These are phyloP conservation scores for Eupithecia inturbata DNA, from an alignment of 2,888 invertebrate species.

Conservation along the genomic window DNA sequence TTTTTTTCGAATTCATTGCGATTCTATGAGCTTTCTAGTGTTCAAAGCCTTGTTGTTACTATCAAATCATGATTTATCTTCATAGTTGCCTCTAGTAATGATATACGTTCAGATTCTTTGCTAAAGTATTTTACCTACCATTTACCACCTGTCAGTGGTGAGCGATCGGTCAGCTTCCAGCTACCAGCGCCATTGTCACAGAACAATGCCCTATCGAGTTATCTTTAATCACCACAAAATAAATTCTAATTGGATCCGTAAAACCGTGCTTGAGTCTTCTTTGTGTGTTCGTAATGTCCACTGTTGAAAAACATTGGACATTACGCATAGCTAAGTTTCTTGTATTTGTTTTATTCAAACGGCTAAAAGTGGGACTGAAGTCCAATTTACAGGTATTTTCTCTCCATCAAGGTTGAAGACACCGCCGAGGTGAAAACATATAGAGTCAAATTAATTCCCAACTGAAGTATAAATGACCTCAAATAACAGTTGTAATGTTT, in stretches of 20 bases:
- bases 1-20: neutral
- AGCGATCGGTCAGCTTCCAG: constrained; percentile 72
- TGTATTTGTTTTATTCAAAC: neutral
- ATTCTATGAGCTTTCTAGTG: neutral
- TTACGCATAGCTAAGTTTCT: neutral
- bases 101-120: neutral
- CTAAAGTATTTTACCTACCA: constrained; percentile 45
- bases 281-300: constrained; percentile 2
- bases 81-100: constrained; percentile 14
- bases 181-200: constrained; percentile 68
- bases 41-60: neutral
- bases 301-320: no score
- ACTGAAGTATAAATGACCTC: constrained; percentile 36
- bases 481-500: constrained; percentile 50
- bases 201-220: constrained; percentile 75
- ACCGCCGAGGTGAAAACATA: neutral
- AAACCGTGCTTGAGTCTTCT: constrained; percentile 48
- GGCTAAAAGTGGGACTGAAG: neutral
- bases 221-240: constrained; percentile 80
- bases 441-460: constrained; percentile 10
- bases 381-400: neutral
- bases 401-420: neutral
- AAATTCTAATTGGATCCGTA: constrained; percentile 80
- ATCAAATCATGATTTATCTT: constrained; percentile 1
- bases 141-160: constrained; percentile 79